Conservation (phyloP, 2,888 invertebrate genomes). For the Clivina fossor region DNA sequence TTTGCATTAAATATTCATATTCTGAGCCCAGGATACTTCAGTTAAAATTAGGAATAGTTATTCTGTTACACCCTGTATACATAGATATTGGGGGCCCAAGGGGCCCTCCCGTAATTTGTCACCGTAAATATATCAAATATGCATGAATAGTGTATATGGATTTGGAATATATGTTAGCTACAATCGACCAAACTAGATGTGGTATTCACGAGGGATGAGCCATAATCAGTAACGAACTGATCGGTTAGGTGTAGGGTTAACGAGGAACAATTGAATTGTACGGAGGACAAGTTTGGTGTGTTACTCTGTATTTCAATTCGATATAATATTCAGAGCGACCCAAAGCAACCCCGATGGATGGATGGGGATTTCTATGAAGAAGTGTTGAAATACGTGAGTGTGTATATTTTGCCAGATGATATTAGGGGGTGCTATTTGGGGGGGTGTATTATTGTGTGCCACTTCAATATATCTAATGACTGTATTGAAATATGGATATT, state of each 20-base stretch:
- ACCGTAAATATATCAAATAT: conserved; percentile 55
- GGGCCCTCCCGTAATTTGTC: conserved; percentile 51
- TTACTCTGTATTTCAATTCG: conserved; percentile 49
- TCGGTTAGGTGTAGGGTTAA: conserved; percentile 52
- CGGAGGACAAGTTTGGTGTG: conserved; percentile 49
- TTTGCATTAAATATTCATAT: no score
- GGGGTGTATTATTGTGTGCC: no score
- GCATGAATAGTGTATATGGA: conserved; percentile 52
- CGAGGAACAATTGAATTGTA: conserved; percentile 54
- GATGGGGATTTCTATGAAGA: no score
- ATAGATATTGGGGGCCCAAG: conserved; percentile 38
- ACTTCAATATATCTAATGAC: no score
- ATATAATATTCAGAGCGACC: conserved; percentile 52
- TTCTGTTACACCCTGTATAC: no score
- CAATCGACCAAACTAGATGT: conserved; percentile 41
- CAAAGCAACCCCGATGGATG: no score
- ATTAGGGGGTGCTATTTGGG: no score
- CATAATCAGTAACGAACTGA: conserved; percentile 38
- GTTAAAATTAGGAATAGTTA: no score
- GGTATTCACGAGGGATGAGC: neutral
- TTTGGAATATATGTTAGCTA: conserved; percentile 47
- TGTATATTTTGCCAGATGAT: conserved; percentile 10
- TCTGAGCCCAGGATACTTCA: no score
- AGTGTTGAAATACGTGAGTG: no score
- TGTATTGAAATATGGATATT: no score